A percentile compares a stretch with the other conserved stretches of the same genome.
Evolutionary conservation across 2,113 vertebrate genomes (phyloP).

Genomic region (Hippotragus niger): DNA sequence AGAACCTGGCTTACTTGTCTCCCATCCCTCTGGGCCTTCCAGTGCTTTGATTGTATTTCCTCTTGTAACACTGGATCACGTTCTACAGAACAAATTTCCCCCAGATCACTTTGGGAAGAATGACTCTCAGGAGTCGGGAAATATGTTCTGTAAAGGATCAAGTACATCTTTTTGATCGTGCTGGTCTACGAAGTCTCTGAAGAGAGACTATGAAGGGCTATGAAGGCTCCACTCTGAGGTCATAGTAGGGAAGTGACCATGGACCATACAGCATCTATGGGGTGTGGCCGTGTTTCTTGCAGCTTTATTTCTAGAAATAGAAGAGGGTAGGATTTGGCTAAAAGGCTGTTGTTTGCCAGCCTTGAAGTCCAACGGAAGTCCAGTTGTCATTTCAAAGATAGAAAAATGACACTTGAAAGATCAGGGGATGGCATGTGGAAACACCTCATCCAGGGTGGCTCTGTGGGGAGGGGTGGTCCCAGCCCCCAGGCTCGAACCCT

Average conservation of each 20-base stretch:
- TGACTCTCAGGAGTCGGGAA: neutral
- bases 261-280: accelerated
- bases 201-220: neutral
- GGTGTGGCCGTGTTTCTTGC: accelerated
- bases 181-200: neutral
- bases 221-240: neutral
- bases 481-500: accelerated
- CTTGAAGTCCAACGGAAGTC: neutral
- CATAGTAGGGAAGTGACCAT: neutral
- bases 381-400: neutral
- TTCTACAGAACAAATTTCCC: neutral
- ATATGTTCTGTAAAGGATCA: neutral
- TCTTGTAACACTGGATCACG: neutral
- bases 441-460: accelerated
- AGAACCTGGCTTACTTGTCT: neutral
- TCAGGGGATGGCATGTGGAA: neutral
- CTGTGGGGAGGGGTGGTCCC: neutral
- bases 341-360: neutral
- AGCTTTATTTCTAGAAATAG: neutral
- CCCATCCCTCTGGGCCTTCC: too few species aligned
- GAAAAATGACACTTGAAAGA: neutral
- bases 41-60: neutral
- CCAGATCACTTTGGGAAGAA: neutral
- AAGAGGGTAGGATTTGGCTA: neutral
- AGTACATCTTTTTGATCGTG: neutral